Base-by-base conservation (phyloP, 2,888 invertebrate species). In the Yponomeuta cagnagella region DNA sequence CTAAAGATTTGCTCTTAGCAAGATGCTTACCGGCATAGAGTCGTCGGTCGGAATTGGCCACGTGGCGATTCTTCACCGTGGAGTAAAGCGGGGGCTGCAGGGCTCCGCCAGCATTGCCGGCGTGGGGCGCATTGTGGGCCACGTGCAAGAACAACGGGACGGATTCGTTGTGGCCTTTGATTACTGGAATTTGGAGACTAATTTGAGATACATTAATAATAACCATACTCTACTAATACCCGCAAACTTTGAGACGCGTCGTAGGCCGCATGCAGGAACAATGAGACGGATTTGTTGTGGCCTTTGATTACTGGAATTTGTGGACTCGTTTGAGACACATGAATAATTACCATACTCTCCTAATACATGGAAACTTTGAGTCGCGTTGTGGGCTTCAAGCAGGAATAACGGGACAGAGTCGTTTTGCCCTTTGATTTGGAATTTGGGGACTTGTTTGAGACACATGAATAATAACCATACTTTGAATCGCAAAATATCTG, bases 51-150 rank as follows among this genome's bases (percentile, higher is more conserved):
- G 94, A 89, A 80, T 97, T 94, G 4, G 94, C 88, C 71, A 97
- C 96, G 80, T 97, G 93, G 0, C 87, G 82, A 79, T 96, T 95
- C 77, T 94, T 94, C 68, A 94, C 87, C 8, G 95, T 88, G 9
- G 94, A 93, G 78, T 94, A 93, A 70, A 94, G 92, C 0, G 96
- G 96, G 0, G 95, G 96, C 81, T 97, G 96, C 71, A 97, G 85
- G 0, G 94, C 94, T 12, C 94, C 94, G 66, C 96, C 95, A 0
- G 89, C 88, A 79, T 97, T 97, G 15, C 94, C 96, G 0, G 96
- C 94, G 82, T 98, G 98, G 0, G 96, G 95, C 0, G 97, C 97
- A 71, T 96, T 92, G 86, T 98, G 97, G 0, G 96, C 94, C 69
- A 98, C 78, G 82, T 97, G 95, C 72, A 98, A 89, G 81, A 97